These are phyloP conservation scores for Lemur catta DNA, from an alignment of 2,797 vertebrate genomes.

Conservation along the genomic window DNA sequence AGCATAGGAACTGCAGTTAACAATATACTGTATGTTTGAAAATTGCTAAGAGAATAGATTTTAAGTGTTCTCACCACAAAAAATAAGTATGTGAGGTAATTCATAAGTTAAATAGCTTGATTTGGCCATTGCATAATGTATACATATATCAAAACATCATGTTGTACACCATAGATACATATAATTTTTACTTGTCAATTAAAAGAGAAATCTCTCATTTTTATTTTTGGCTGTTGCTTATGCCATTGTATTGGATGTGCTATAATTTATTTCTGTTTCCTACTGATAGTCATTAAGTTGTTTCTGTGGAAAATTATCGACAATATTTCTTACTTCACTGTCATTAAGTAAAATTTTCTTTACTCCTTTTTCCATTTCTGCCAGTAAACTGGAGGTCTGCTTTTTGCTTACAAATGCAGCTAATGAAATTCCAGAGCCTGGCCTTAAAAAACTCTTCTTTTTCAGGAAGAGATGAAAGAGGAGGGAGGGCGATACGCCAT, in stretches of 20 bases:
- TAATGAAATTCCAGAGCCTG: not conserved
- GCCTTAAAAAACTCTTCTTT: not conserved
- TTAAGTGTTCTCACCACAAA: not conserved
- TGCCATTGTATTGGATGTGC: not conserved
- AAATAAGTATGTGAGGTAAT: not conserved
- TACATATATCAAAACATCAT: not conserved
- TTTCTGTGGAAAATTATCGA: not conserved
- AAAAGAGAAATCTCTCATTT: not conserved
- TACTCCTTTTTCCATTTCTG: not conserved
- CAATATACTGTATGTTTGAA: not conserved
- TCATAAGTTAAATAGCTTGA: not conserved
- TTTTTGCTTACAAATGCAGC: not conserved
- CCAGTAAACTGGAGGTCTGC: not conserved
- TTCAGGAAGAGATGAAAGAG: not conserved
- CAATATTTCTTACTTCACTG: not conserved
- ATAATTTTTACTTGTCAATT: not conserved
- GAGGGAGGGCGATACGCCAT: not conserved
- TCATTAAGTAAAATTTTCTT: not conserved
- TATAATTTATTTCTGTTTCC: not conserved
- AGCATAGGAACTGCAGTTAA: not conserved
- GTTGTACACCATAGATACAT: not conserved
- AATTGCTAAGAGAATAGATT: not conserved
- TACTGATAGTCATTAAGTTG: not conserved
- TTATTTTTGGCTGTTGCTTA: not conserved
- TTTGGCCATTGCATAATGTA: not conserved